Evolutionary conservation across 37 sponge, comb jelly and placozoan genomes (phyloP).

Genomic region (Ianthella basta): DNA sequence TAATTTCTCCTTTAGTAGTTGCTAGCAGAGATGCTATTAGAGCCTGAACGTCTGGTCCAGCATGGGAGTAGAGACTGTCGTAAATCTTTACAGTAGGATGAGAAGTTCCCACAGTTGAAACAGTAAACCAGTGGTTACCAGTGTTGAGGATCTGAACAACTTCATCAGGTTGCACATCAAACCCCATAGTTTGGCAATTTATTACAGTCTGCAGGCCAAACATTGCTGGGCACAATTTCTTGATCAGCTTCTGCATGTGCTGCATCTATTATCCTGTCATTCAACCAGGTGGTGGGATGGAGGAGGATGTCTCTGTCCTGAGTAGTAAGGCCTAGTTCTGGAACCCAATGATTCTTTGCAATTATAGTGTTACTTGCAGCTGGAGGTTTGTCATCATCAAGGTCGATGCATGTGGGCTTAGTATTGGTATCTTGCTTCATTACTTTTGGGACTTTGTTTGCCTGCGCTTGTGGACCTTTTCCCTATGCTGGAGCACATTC

Average conservation of each 20-base stretch:
- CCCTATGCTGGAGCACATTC: too few relatives aligned
- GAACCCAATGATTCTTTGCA: too few relatives aligned
- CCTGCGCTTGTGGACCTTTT: too few relatives aligned
- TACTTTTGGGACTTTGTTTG: too few relatives aligned
- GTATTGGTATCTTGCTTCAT: too few relatives aligned
- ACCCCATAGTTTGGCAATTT: background rate
- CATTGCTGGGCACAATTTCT: background rate
- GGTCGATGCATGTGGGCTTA: too few relatives aligned
- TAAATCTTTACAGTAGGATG: background rate
- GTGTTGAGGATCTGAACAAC: constrained; percentile 13
- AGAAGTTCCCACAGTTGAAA: constrained; percentile 35
- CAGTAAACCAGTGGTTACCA: constrained; percentile 34
- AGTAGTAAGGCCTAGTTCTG: too few relatives aligned
- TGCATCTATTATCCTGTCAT: background rate
- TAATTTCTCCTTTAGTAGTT: background rate
- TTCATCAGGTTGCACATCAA: background rate
- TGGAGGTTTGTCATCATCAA: too few relatives aligned
- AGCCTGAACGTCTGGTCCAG: background rate
- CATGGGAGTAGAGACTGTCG: background rate
- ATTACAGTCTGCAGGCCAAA: background rate
- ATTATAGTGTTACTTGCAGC: too few relatives aligned
- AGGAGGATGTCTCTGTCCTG: too few relatives aligned
- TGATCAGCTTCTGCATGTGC: constrained; percentile 5
- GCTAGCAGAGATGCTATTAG: background rate
- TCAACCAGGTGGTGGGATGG: background rate